Base-by-base conservation (phyloP, 2,888 invertebrate genomes). In the Aspidiotus destructor region DNA sequence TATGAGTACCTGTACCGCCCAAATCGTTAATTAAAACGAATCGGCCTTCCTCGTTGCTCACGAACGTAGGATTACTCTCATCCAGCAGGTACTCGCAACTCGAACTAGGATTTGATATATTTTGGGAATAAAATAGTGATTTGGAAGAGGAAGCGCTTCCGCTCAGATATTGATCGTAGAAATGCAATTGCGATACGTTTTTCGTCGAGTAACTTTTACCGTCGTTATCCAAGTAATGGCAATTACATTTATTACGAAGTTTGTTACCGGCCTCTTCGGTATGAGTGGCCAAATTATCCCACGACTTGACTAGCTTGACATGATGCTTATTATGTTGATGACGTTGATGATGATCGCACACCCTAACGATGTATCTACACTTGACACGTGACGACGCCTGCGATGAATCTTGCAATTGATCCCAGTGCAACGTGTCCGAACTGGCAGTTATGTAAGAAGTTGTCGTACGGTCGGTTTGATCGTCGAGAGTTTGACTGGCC, bases 391-490 rank as follows among this genome's bases (percentile, higher is more conserved):
- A 70, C 67, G 60, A 28, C 28, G 28, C 28, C 28, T 28, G 28
- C 28, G 28, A 28, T 28, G 28, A 28, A 28, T 28, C 28, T 28
- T 28, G 28, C 28, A 11, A 72, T 71, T 74, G 73, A 64, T 91
- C 90, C 89, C 91, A 91, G 75, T 89, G 91, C 0, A 92, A 80
- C 1, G 91, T 91, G 74, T 92, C 92, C 8, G 89, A 91, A 75
- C 91, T 92, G 0, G 90, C 91, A 13, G 90, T 91, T 28, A 89
- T 89, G 75, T 91, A 91, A 58, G 89, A 89, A 0, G 86, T 85
- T 8, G 85, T 86, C 53, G 88, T 87, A 74, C 86, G 87, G 54
- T 86, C 88, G 61, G 83, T 75, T 1, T 78, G 78, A 1, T 80
- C 81, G 28, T 28, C 28, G 28, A 28, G 28, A 1, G 80, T 83